These are phyloP conservation scores for Lepidochrysops patricia DNA, from an alignment of 2,888 invertebrate genomes.

Conservation along the genomic window DNA sequence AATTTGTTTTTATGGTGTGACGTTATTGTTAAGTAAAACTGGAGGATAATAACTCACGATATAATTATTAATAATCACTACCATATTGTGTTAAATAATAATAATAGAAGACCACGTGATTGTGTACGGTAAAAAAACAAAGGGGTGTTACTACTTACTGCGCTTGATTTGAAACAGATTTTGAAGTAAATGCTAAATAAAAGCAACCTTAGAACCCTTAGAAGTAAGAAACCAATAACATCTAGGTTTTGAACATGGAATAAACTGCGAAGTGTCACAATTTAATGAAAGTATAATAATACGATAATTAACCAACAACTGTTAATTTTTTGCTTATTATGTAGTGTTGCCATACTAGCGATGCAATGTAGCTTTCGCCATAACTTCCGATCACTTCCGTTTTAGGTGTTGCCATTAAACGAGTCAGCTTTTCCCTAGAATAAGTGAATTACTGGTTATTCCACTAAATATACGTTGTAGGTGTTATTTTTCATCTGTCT, in stretches of 20 bases:
- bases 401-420: slow-evolving; percentile 2
- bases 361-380: slow-evolving; percentile 2
- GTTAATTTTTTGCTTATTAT: background rate
- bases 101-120: background rate
- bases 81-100: too few relatives aligned
- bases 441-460: background rate
- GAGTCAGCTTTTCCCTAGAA: background rate
- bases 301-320: too few relatives aligned
- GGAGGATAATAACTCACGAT: background rate
- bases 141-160: too few relatives aligned
- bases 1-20: background rate
- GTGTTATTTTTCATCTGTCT: too few relatives aligned
- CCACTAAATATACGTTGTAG: too few relatives aligned
- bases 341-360: background rate
- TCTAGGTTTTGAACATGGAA: too few relatives aligned
- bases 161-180: background rate
- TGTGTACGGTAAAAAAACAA: background rate
- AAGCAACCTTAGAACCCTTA: too few relatives aligned
- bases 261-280: too few relatives aligned
- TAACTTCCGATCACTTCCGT: slow-evolving; percentile 2
- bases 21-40: background rate
- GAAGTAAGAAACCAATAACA: too few relatives aligned
- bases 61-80: background rate
- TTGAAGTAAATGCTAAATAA: too few relatives aligned
- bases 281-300: too few relatives aligned